phyloP scores from a whole-genome alignment of 2,797 vertebrate species.

The Falco berigora region DNA sequence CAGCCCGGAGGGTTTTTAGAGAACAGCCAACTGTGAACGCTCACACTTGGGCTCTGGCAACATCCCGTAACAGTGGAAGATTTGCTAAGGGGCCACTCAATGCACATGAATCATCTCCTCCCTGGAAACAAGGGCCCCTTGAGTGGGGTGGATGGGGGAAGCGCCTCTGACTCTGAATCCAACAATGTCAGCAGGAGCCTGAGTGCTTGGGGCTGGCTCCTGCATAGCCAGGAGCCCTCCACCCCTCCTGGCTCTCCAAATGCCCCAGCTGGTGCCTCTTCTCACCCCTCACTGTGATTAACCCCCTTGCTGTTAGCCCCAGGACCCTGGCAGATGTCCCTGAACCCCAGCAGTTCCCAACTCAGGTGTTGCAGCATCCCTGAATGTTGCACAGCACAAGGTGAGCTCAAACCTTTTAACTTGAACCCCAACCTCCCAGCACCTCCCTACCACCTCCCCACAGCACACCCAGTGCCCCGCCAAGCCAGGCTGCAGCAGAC shows the following conservation, averaged over 20 bases:
- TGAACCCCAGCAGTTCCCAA: neutral
- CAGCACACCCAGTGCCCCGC: rapidly evolving
- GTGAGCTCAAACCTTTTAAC: neutral
- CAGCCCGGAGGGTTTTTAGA: neutral
- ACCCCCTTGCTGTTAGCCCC: neutral
- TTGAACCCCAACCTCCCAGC: neutral
- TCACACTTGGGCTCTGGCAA: neutral
- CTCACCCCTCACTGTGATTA: neutral
- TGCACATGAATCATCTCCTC: constrained; percentile 55
- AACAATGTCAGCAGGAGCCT: neutral
- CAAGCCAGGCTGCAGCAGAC: neutral
- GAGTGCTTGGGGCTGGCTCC: neutral
- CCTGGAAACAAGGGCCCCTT: constrained; percentile 56
- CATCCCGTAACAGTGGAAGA: constrained; percentile 32
- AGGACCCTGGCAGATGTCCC: neutral
- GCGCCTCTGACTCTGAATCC: neutral
- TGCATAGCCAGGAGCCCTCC: neutral
- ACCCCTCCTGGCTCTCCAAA: neutral
- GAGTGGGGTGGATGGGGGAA: neutral
- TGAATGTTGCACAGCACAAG: neutral
- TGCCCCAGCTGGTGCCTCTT: neutral
- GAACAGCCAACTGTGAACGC: constrained; percentile 2
- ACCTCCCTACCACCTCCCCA: neutral
- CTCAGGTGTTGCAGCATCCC: rapidly evolving
- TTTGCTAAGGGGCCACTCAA: constrained; percentile 30